phyloP scores from a whole-genome alignment of 2,888 invertebrate species.

The Drosophila hamatofila region DNA sequence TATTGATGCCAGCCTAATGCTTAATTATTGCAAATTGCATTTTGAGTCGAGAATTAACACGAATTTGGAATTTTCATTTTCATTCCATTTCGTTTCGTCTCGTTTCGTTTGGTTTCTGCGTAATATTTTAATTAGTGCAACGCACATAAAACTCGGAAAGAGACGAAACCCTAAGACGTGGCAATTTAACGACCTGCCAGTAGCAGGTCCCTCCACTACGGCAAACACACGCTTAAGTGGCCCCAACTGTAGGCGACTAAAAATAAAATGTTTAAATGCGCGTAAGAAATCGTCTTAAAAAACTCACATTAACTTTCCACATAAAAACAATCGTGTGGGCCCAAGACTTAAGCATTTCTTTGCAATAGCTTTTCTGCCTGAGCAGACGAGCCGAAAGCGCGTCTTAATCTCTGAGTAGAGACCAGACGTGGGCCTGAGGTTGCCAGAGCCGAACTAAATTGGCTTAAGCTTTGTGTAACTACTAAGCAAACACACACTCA shows the following conservation, averaged over 20 bases:
- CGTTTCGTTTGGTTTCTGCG: slow-evolving; percentile 58
- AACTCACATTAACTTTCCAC: slow-evolving; percentile 67
- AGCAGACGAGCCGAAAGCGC: slow-evolving; percentile 30
- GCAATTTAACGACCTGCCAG: slow-evolving; percentile 65
- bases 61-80: slow-evolving; percentile 44
- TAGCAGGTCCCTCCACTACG: slow-evolving; percentile 55
- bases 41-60: slow-evolving; percentile 67
- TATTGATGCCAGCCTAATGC: slow-evolving; percentile 62
- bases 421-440: neutral
- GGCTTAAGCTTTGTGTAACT: neutral
- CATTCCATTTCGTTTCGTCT: slow-evolving; percentile 1
- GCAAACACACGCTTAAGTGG: slow-evolving; percentile 5
- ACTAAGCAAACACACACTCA: neutral
- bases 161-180: slow-evolving; percentile 51
- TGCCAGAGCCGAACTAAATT: neutral
- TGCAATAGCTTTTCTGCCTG: slow-evolving; percentile 2
- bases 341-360: slow-evolving; percentile 26
- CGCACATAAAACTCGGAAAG: slow-evolving; percentile 41
- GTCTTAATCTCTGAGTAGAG: slow-evolving; percentile 2
- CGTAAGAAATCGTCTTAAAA: slow-evolving; percentile 69
- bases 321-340: slow-evolving; percentile 54
- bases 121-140: slow-evolving; percentile 68
- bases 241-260: slow-evolving; percentile 11
- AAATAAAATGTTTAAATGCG: slow-evolving; percentile 65
- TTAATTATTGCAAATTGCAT: slow-evolving; percentile 82